phyloP scores from a whole-genome alignment of 2,888 invertebrate genomes.

The Ennomos erosarius region DNA sequence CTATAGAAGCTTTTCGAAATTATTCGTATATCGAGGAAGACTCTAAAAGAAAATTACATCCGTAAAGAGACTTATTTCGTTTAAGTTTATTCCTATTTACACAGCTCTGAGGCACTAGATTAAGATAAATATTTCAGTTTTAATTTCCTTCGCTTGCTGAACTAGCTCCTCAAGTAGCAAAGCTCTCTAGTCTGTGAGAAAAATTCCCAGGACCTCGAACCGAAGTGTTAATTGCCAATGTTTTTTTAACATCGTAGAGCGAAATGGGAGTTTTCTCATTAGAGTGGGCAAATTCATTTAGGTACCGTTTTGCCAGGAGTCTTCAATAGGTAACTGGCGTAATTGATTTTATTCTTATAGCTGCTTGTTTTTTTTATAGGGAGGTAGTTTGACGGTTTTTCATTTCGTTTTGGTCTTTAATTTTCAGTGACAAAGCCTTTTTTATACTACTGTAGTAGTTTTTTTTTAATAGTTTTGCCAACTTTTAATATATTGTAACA shows the following conservation, averaged over 20 bases:
- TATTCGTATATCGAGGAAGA: too few species aligned
- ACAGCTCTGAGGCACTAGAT: too few species aligned
- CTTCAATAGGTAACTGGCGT: slow-evolving; percentile 41
- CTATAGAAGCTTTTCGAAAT: too few species aligned
- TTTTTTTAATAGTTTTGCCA: too few species aligned
- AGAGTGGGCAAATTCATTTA: slow-evolving; percentile 72
- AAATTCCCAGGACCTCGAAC: slow-evolving; percentile 40
- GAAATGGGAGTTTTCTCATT: slow-evolving; percentile 74
- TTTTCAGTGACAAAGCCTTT: too few species aligned
- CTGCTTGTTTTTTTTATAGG: slow-evolving; percentile 35
- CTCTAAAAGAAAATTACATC: too few species aligned
- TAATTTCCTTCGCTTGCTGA: slow-evolving; percentile 17
- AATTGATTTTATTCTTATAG: slow-evolving; percentile 51
- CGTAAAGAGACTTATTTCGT: too few species aligned
- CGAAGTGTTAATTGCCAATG: slow-evolving; percentile 57
- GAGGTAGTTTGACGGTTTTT: slow-evolving; percentile 31
- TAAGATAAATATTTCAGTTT: slow-evolving; percentile 6
- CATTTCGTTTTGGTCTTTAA: too few species aligned
- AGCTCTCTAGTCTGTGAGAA: slow-evolving; percentile 17
- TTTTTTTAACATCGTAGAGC: slow-evolving; percentile 53
- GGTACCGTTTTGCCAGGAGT: slow-evolving; percentile 48
- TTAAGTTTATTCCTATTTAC: too few species aligned
- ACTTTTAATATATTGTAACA: too few species aligned
- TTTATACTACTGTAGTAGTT: too few species aligned
- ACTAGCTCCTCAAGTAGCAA: slow-evolving; percentile 18